phyloP scores from a whole-genome alignment of 1,140 invertebrate species.

The Matsumurasca onukii region DNA sequence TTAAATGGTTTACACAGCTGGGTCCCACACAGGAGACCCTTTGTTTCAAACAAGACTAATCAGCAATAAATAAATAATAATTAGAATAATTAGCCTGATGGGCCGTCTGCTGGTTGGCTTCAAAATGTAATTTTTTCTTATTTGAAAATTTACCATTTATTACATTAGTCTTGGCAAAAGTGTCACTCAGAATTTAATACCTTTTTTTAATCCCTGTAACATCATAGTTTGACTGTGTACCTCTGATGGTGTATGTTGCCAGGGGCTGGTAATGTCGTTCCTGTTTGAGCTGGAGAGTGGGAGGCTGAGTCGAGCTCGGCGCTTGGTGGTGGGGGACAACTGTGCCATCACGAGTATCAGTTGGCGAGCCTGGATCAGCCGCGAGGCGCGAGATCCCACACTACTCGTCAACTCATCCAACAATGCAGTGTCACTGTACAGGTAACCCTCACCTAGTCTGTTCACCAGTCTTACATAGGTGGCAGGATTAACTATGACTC shows the following conservation, averaged over 20 bases:
- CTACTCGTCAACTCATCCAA: slow-evolving; percentile 76
- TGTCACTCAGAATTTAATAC: no score
- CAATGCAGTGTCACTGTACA: slow-evolving; percentile 69
- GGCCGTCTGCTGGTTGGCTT: no score
- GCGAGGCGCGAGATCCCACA: slow-evolving; percentile 72
- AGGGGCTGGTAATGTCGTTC: slow-evolving; percentile 71
- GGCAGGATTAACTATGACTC: no score
- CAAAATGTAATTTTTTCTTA: no score
- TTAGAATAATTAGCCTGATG: no score
- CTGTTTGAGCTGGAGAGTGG: slow-evolving; percentile 70
- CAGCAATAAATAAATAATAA: background rate
- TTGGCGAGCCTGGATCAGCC: slow-evolving; percentile 79
- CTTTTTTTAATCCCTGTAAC: no score
- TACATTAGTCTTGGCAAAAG: slow-evolving; percentile 73
- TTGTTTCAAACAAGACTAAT: no score
- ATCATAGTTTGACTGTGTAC: no score
- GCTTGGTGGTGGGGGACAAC: slow-evolving; percentile 60
- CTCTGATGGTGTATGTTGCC: background rate
- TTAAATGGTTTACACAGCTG: no score
- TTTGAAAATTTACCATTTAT: no score
- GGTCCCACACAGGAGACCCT: no score
- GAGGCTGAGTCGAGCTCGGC: slow-evolving; percentile 68
- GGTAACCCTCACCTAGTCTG: slow-evolving; percentile 50
- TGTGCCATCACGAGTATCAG: slow-evolving; percentile 71
- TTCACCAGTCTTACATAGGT: background rate